These are phyloP conservation scores for Solenodon paradoxus DNA, from an alignment of 2,113 vertebrate genomes.

Conservation along the genomic window DNA sequence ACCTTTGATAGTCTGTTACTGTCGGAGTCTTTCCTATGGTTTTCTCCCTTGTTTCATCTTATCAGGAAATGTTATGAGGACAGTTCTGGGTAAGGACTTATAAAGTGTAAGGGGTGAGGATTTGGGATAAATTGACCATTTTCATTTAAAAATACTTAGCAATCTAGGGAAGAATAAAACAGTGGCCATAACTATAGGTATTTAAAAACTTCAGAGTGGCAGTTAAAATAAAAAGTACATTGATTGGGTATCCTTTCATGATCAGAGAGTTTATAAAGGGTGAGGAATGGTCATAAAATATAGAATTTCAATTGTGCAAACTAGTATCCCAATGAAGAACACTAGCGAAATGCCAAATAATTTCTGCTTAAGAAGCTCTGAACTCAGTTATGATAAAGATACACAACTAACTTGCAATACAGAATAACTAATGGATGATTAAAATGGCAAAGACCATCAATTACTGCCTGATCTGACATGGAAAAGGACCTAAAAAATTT, in stretches of 20 bases:
- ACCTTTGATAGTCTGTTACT: not conserved
- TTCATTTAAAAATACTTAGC: not conserved
- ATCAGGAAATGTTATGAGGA: not conserved
- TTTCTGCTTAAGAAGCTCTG: not conserved
- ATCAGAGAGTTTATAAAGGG: not conserved
- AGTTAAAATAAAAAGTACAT: not conserved
- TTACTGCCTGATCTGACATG: not conserved
- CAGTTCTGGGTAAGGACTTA: not conserved
- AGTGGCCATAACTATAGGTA: not conserved
- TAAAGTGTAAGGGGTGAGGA: not conserved
- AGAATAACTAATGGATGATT: not conserved
- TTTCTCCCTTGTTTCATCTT: slow-evolving; percentile 13
- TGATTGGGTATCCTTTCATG: not conserved
- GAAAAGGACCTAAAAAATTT: not conserved
- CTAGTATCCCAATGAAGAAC: not conserved
- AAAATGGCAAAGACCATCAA: not conserved
- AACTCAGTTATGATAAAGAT: not conserved
- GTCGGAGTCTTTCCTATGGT: not conserved
- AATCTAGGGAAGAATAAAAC: not conserved
- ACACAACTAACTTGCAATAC: not conserved
- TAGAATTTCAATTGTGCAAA: not conserved
- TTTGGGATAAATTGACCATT: not conserved
- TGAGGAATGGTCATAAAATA: not conserved
- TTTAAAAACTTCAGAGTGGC: not conserved
- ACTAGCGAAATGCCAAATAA: not conserved